Evolutionary conservation across 2,797 vertebrate genomes (phyloP).

Genomic region (Salarias fasciatus): DNA sequence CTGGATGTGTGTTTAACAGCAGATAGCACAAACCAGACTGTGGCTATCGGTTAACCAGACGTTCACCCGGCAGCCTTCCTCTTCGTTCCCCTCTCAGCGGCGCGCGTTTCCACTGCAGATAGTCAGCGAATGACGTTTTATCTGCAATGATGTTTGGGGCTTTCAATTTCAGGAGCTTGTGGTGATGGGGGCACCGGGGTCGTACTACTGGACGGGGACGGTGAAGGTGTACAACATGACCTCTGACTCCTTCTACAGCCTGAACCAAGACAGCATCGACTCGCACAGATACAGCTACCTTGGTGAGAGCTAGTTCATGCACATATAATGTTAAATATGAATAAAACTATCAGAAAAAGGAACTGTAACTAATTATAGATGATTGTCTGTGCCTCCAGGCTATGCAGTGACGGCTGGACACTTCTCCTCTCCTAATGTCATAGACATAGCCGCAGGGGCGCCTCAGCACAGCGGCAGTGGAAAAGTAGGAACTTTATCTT

Average conservation of each 20-base stretch:
- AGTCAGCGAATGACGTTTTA: conserved; percentile 7
- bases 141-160: conserved; percentile 24
- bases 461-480: conserved; percentile 93
- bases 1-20: conserved; percentile 63
- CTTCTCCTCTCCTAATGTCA: conserved; percentile 88
- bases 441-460: conserved; percentile 93
- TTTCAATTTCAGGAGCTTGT: conserved; percentile 89
- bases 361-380: conserved; percentile 25
- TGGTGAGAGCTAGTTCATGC: conserved; percentile 78
- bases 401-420: conserved; percentile 96
- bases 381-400: conserved; percentile 78
- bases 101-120: conserved; percentile 10
- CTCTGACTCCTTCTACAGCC: conserved; percentile 90
- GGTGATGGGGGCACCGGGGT: conserved; percentile 97
- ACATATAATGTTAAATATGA: background rate
- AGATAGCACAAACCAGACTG: conserved; percentile 77
- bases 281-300: conserved; percentile 94
- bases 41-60: conserved; percentile 78
- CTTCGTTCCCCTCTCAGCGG: conserved; percentile 2
- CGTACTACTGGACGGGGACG: conserved; percentile 98
- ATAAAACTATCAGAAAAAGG: background rate
- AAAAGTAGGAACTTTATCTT: conserved; percentile 84
- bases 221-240: conserved; percentile 97
- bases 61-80: conserved; percentile 52
- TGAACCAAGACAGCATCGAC: conserved; percentile 87